Conservation (phyloP, 2,888 invertebrate genomes). For the Spilarctia lutea region DNA sequence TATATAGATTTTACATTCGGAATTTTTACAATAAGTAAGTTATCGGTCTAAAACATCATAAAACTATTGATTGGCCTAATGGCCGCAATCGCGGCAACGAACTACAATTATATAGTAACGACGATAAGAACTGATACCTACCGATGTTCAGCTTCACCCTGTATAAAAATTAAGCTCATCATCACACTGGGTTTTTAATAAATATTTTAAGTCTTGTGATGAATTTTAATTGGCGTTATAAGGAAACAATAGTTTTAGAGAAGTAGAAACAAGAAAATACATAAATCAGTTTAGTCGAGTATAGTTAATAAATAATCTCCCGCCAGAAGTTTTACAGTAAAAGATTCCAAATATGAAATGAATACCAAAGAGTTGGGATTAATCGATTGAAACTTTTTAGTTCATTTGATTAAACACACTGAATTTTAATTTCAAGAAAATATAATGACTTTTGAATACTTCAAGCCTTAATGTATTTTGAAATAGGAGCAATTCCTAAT, state of each 20-base stretch:
- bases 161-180: constrained; percentile 55
- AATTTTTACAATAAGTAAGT: neutral
- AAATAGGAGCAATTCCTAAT: constrained; percentile 43
- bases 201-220: constrained; percentile 62
- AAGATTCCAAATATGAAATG: neutral
- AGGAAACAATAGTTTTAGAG: constrained; percentile 27
- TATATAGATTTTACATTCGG: neutral
- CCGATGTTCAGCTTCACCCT: constrained; percentile 50
- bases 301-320: neutral
- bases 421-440: neutral
- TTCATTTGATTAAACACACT: constrained; percentile 3
- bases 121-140: constrained; percentile 25
- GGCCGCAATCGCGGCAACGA: constrained; percentile 23
- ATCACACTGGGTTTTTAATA: constrained; percentile 69
- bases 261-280: neutral
- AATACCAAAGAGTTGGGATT: neutral
- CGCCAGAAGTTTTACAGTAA: neutral
- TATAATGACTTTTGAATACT: neutral
- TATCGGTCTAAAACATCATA: constrained; percentile 7
- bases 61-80: constrained; percentile 20
- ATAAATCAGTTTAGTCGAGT: neutral
- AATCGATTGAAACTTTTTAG: constrained; percentile 13
- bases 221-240: constrained; percentile 50
- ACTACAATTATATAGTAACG: constrained; percentile 22
- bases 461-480: constrained; percentile 22